Conservation (phyloP, 1,140 invertebrate species). For the Phymorhynchus buccinoides region DNA sequence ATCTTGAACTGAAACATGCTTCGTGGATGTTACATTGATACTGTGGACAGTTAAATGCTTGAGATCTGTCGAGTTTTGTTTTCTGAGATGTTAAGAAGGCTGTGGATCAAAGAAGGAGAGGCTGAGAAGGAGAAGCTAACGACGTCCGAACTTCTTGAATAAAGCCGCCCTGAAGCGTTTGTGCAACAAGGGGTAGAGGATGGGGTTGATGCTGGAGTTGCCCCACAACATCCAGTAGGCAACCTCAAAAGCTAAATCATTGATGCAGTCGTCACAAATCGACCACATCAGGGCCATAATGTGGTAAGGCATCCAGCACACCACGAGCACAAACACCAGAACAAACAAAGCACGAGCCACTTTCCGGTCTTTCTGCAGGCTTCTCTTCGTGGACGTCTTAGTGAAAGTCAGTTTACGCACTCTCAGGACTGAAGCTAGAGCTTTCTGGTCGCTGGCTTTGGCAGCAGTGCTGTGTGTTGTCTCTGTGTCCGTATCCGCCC, state of each 20-base stretch:
- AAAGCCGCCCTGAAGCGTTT: constrained; percentile 43
- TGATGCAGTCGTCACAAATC: constrained; percentile 44
- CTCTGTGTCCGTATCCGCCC: too few relatives aligned
- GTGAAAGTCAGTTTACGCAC: not conserved
- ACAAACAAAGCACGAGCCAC: constrained; percentile 48
- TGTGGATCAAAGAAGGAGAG: too few relatives aligned
- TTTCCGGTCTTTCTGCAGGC: constrained; percentile 33
- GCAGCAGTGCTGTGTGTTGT: not conserved
- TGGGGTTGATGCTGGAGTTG: constrained; percentile 53
- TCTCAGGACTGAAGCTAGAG: not conserved
- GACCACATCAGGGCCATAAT: constrained; percentile 42
- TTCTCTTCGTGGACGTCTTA: not conserved
- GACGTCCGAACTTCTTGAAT: not conserved
- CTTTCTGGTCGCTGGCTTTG: not conserved
- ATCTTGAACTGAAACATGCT: too few relatives aligned
- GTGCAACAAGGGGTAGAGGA: constrained; percentile 53
- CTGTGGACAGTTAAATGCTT: too few relatives aligned
- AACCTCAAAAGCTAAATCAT: constrained; percentile 42
- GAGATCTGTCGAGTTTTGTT: too few relatives aligned
- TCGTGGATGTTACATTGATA: too few relatives aligned
- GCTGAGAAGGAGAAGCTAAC: too few relatives aligned
- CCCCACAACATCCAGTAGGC: constrained; percentile 53
- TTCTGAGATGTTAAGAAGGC: too few relatives aligned
- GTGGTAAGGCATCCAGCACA: constrained; percentile 56
- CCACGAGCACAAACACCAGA: constrained; percentile 45